These are phyloP conservation scores for Etheostoma nigrum DNA, from an alignment of 2,797 vertebrate genomes.

Conservation along the genomic window DNA sequence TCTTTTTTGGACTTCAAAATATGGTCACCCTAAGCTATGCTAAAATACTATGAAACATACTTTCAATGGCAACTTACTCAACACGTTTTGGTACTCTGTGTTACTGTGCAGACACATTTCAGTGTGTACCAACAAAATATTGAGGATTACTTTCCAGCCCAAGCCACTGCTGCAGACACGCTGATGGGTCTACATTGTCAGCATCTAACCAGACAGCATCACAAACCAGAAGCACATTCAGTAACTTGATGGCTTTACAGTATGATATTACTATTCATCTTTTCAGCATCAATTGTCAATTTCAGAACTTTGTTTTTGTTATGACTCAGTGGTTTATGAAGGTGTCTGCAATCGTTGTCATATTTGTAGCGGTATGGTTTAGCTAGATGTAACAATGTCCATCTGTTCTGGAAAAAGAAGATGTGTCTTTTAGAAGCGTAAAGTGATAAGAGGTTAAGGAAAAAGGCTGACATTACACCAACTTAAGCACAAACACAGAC, in stretches of 20 bases:
- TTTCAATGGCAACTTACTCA: neutral
- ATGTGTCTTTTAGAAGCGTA: neutral
- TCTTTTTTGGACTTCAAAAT: no score
- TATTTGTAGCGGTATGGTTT: neutral
- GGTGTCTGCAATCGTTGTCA: accelerated
- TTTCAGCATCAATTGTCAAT: neutral
- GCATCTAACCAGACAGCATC: no score
- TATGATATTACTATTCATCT: neutral
- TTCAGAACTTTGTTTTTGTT: neutral
- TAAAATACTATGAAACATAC: neutral
- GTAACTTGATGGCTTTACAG: no score
- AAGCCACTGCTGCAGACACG: neutral
- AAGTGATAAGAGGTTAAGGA: constrained; percentile 3
- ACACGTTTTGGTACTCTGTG: neutral
- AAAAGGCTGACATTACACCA: neutral
- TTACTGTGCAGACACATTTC: neutral
- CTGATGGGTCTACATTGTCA: no score
- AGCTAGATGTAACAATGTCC: neutral
- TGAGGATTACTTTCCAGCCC: neutral
- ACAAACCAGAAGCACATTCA: no score
- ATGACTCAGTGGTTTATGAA: neutral
- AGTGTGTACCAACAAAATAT: neutral
- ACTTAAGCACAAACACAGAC: neutral
- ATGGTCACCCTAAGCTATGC: neutral
- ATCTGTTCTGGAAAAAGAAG: neutral